phyloP scores from a whole-genome alignment of 2,797 vertebrate genomes.

The Taenioides sp. region DNA sequence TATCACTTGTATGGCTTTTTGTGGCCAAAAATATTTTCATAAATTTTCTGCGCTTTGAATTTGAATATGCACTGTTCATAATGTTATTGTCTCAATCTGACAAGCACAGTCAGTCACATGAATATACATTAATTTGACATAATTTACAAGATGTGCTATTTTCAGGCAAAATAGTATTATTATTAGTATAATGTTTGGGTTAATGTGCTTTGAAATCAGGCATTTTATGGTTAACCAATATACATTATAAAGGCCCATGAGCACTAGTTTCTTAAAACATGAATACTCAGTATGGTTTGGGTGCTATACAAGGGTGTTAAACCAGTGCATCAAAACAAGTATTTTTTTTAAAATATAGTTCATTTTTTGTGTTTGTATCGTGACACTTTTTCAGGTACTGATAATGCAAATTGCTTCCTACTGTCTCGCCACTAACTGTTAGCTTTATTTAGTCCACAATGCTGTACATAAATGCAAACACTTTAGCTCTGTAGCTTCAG shows the following conservation, averaged over 20 bases:
- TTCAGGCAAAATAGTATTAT: no score
- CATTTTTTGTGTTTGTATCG: not conserved
- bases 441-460: slow-evolving; percentile 18
- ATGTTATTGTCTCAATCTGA: no score
- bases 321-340: no score
- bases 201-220: not conserved
- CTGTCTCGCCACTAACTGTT: not conserved
- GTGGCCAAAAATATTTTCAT: not conserved
- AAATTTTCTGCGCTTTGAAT: no score
- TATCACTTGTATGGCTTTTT: not conserved
- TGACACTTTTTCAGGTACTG: not conserved
- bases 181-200: no score
- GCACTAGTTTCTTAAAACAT: not conserved
- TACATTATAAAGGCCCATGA: not conserved
- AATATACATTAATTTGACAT: no score
- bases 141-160: no score
- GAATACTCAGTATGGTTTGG: not conserved
- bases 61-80: no score
- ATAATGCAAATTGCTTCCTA: not conserved
- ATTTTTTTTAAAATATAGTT: no score
- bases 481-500: slow-evolving; percentile 59
- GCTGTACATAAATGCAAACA: slow-evolving; percentile 38
- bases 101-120: no score
- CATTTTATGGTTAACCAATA: not conserved
- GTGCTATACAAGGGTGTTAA: no score